Conservation (phyloP, 1,140 invertebrate species). For the Drosophila ficusphila region DNA sequence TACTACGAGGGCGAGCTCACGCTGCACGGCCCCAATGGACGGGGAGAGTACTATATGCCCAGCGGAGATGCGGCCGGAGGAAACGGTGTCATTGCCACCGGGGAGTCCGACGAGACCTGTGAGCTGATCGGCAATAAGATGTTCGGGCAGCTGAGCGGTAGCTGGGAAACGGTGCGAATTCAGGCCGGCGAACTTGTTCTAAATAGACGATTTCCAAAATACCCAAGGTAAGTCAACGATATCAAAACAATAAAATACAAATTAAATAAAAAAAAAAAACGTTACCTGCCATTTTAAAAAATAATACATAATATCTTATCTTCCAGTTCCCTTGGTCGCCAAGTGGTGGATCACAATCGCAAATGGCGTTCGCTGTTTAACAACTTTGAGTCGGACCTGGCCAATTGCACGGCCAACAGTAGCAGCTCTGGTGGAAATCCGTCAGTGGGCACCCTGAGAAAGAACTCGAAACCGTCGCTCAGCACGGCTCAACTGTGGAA, state of each 20-base stretch:
- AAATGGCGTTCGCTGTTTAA: conserved; percentile 74
- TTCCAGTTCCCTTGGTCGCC: conserved; percentile 54
- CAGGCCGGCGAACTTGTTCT: conserved; percentile 89
- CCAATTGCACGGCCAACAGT: conserved; percentile 37
- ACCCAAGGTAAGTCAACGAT: conserved; percentile 86
- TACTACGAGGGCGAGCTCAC: conserved; percentile 95
- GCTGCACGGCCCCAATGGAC: conserved; percentile 87
- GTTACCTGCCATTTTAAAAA: background rate
- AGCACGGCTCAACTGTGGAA: conserved; percentile 73
- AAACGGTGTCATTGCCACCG: conserved; percentile 8
- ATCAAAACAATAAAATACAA: background rate
- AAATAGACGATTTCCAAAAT: conserved; percentile 86
- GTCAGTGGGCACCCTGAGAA: conserved; percentile 46
- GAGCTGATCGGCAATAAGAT: conserved; percentile 76
- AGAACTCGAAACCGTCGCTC: conserved; percentile 26
- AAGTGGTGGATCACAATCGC: conserved; percentile 69
- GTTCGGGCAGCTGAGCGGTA: conserved; percentile 88
- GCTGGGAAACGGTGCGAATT: conserved; percentile 93
- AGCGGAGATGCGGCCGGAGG: conserved; percentile 68
- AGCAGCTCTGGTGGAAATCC: conserved; percentile 9
- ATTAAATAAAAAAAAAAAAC: too few relatives aligned
- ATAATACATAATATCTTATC: background rate
- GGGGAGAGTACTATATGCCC: conserved; percentile 91
- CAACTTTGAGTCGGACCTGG: conserved; percentile 77
- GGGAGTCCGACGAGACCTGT: conserved; percentile 56